These are phyloP conservation scores for Tenrec ecaudatus DNA, from an alignment of 2,113 vertebrate genomes.

Conservation along the genomic window DNA sequence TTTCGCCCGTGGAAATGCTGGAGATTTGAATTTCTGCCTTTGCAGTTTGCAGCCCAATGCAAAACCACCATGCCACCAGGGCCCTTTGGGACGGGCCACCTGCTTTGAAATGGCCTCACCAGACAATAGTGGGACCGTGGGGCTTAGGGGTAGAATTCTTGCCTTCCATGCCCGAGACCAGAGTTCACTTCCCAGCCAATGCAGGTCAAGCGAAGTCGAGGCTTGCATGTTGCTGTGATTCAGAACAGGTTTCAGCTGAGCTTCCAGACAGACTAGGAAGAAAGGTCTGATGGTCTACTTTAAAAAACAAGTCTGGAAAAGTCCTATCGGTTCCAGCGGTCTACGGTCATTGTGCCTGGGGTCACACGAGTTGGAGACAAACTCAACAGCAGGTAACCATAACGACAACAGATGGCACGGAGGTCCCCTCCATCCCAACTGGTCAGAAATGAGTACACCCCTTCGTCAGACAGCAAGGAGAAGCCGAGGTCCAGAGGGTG, in stretches of 20 bases:
- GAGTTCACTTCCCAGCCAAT: neutral
- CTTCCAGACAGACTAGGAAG: neutral
- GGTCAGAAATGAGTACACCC: neutral
- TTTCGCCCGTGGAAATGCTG: no score
- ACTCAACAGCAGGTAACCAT: fast-evolving
- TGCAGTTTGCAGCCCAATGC: no score
- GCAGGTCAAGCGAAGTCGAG: neutral
- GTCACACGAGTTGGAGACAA: neutral
- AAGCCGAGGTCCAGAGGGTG: neutral
- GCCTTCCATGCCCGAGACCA: neutral
- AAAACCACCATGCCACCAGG: no score
- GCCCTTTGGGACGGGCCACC: no score
- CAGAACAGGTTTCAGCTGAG: neutral
- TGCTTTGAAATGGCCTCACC: no score
- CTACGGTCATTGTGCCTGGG: neutral
- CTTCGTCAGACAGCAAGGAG: neutral
- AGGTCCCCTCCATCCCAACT: neutral
- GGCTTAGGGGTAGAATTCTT: neutral
- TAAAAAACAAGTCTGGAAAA: neutral
- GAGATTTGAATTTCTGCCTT: no score
- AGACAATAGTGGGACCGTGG: neutral
- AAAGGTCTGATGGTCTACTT: neutral
- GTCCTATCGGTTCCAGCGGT: neutral
- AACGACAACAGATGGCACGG: neutral
- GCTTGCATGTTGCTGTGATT: neutral